Conservation (phyloP, 2,113 vertebrate species). For the Euleptes europaea region DNA sequence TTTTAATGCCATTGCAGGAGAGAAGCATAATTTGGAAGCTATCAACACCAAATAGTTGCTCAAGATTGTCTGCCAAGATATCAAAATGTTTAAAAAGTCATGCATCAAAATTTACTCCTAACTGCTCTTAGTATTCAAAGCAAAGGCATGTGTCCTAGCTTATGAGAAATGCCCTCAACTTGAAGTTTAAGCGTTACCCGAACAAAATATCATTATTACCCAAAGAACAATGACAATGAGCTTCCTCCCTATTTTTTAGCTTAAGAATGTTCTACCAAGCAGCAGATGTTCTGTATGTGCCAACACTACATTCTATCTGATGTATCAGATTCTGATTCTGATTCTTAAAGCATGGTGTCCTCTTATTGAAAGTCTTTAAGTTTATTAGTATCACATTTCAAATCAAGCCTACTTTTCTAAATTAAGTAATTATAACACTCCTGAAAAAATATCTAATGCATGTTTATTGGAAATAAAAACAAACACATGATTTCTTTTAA, state of each 20-base stretch:
- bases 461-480: neutral
- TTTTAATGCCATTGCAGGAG: constrained; percentile 34
- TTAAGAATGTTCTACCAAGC: constrained; percentile 31
- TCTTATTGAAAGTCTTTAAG: constrained; percentile 35
- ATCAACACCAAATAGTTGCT: constrained; percentile 44
- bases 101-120: constrained; percentile 57
- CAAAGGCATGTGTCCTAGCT: constrained; percentile 41
- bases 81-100: constrained; percentile 45
- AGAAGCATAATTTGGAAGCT: constrained; percentile 35
- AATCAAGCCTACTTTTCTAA: neutral
- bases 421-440: neutral
- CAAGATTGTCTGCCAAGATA: constrained; percentile 56
- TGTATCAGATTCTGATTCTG: constrained; percentile 39
- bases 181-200: constrained; percentile 44
- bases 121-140: constrained; percentile 59
- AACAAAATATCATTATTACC: constrained; percentile 49
- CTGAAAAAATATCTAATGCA: neutral
- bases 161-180: constrained; percentile 35
- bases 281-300: constrained; percentile 8
- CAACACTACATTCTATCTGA: constrained; percentile 50
- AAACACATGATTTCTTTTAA: neutral
- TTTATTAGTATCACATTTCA: constrained; percentile 12
- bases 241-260: constrained; percentile 19
- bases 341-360: constrained; percentile 31
- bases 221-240: constrained; percentile 44